Base-by-base conservation (phyloP, 2,888 invertebrate genomes). In the Drosophila anomalata region DNA sequence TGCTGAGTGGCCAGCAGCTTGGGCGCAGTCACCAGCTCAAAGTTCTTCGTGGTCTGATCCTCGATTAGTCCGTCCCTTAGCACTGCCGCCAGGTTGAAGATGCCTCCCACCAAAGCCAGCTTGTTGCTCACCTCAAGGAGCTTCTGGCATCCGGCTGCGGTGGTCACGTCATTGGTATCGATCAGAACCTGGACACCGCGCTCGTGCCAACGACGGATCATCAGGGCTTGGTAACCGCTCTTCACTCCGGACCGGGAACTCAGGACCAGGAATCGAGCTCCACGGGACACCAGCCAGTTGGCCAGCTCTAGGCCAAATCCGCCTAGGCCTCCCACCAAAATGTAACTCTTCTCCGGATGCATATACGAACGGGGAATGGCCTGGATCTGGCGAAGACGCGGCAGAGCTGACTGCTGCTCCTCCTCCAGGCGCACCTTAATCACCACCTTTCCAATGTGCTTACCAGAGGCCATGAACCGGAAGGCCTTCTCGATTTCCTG, bases 401-500 rank as follows among this genome's bases (percentile, higher is more conserved):
- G 93, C 75, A 92, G 91, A 8, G 92, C 73, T 0, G 92, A 87
- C 50, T 89, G 88, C 17, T 92, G 78, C 90, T 97, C 97, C 90
- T 97, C 97, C 92, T 98, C 98, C 36, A 96, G 94, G 63, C 97
- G 94, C 58, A 99, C 95, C 92, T 97, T 96, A 77, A 99, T 92
- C 47, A 99, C 91, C 55, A 99, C 99, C 93, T 99, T 99, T 79
- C 99, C 99, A 87, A 99, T 97, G 92, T 99, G 99, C 91, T 97
- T 98, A 61, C 99, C 99, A 9, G 97, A 96, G 9, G 98, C 99
- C 98, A 99, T 99, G 92, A 94, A 98, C 76, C 92, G 93, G 93
- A 98, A 99, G 0, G 98, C 98, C 90, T 96, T 95, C 92, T 99
- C 99, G 12, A 97, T 94, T 93, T 98, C 96, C 79, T 95, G 94